Conservation (phyloP, 2,888 invertebrate genomes). For the Tricholauxania praeusta region DNA sequence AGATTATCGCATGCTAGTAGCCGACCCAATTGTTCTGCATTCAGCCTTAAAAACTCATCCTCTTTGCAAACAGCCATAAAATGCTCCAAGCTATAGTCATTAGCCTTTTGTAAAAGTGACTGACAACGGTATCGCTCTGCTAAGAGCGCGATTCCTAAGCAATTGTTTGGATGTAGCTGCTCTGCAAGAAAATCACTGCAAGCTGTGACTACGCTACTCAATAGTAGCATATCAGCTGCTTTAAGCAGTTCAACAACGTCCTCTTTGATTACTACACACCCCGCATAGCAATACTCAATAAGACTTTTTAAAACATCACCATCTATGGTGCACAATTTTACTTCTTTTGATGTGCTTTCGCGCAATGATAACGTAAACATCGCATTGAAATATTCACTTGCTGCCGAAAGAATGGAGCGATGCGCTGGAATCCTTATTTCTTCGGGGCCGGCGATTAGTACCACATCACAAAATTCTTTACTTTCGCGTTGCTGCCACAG, state of each 20-base stretch:
- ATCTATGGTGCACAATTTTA: slow-evolving; percentile 65
- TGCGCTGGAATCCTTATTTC: too few relatives aligned
- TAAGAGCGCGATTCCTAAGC: too few relatives aligned
- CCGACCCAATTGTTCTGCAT: slow-evolving; percentile 82
- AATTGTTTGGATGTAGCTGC: too few relatives aligned
- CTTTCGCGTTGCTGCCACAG: too few relatives aligned
- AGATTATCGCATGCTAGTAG: slow-evolving; percentile 90
- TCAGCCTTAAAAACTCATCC: slow-evolving; percentile 68
- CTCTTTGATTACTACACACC: slow-evolving; percentile 81
- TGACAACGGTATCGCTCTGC: slow-evolving; percentile 78
- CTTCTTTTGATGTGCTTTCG: too few relatives aligned
- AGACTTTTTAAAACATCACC: slow-evolving; percentile 87
- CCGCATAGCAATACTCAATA: slow-evolving; percentile 92
- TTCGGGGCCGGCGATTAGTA: too few relatives aligned
- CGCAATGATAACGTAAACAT: too few relatives aligned
- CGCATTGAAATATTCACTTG: too few relatives aligned
- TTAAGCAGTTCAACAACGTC: slow-evolving; percentile 92
- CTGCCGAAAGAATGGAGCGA: too few relatives aligned
- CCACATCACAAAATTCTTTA: too few relatives aligned
- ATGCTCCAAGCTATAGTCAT: slow-evolving; percentile 85
- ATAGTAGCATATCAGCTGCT: slow-evolving; percentile 88
- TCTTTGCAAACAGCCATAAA: slow-evolving; percentile 80
- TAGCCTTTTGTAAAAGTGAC: slow-evolving; percentile 83
- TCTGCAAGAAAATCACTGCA: slow-evolving; percentile 89
- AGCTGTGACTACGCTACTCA: slow-evolving; percentile 87